These are phyloP conservation scores for Cantharis rustica DNA, from an alignment of 2,888 invertebrate genomes.

Conservation along the genomic window DNA sequence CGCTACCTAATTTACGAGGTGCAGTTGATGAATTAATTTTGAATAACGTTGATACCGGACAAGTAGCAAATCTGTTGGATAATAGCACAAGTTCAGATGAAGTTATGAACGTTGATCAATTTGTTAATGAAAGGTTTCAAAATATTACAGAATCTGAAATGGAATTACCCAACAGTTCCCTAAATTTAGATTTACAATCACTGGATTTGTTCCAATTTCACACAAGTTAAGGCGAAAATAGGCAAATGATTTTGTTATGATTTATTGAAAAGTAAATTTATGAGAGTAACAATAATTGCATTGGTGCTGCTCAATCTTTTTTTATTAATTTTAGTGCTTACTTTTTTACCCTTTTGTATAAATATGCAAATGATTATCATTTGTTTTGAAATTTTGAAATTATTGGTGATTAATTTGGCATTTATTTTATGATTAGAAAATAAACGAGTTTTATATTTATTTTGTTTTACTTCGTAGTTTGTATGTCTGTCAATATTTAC, in stretches of 20 bases:
- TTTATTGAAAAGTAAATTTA: background rate
- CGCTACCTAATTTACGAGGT: conserved; percentile 40
- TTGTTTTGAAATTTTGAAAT: background rate
- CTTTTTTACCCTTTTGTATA: background rate
- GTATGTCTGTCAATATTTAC: no score
- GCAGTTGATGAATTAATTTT: conserved; percentile 50
- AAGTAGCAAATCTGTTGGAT: conserved; percentile 46
- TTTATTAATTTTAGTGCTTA: background rate
- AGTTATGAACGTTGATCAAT: conserved; percentile 56
- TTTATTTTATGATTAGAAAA: background rate
- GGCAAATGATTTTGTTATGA: background rate
- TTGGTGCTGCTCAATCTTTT: background rate
- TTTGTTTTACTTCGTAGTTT: background rate
- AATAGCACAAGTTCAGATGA: conserved; percentile 53
- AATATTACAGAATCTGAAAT: conserved; percentile 52
- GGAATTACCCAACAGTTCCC: conserved; percentile 40
- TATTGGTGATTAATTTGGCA: background rate
- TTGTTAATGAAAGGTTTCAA: conserved; percentile 54
- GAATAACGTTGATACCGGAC: conserved; percentile 44
- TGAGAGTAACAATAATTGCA: background rate
- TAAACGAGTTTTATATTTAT: background rate
- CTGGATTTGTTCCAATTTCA: conserved; percentile 53
- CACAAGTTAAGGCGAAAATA: conserved; percentile 39
- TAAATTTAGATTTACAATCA: conserved; percentile 50
- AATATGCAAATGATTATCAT: background rate